Base-by-base conservation (phyloP, 2,113 vertebrate species). In the Lophotis ruficrista region DNA sequence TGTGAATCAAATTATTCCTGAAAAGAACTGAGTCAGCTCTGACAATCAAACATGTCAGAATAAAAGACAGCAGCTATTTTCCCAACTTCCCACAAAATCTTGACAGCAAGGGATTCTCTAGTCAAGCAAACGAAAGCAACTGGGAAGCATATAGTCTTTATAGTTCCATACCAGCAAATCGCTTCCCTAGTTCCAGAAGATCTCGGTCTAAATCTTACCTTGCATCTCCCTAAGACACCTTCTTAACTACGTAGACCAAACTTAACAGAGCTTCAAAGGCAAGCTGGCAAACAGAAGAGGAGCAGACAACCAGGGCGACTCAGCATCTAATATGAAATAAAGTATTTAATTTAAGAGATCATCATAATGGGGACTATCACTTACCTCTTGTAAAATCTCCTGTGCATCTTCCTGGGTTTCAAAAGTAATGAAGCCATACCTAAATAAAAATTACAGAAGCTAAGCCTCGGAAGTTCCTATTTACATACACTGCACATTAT, bases 361-460 rank as follows among this genome's bases (percentile, higher is more conserved):
- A 89, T 24, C 21, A 12, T 50, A 79, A 48, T 1, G 2, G n/a
- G 27, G 33, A 75, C 23, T 47, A 20, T 8, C 25, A 95, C 98
- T 98, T 96, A 99, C 99, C 94, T 98, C 97, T 89, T 98, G 97
- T 69, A 99, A 98, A 95, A 99, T 97, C 97, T 98, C 99, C 97
- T 98, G 97, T 24, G 98, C 99, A 90, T 99, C 99, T 96, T 99
- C 98, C 81, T 98, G 95, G 47, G 98, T 98, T 97, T 99, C 98
- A 97, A 99, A 99, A 43, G 99, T 99, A 92, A 99, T 90, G 86
- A 99, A 99, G 64, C 99, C 99, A 93, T 99, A 99, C 92, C 99
- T 99, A 97, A 95, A 92, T 28, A 96, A 97, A 96, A 96, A 58
- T 66, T 6, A 48, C 10, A 84, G 31, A 68, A 65, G 24, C 10